Base-by-base conservation (phyloP, 53 echinoderm and acorn worm genomes). In the Arbacia lixula region DNA sequence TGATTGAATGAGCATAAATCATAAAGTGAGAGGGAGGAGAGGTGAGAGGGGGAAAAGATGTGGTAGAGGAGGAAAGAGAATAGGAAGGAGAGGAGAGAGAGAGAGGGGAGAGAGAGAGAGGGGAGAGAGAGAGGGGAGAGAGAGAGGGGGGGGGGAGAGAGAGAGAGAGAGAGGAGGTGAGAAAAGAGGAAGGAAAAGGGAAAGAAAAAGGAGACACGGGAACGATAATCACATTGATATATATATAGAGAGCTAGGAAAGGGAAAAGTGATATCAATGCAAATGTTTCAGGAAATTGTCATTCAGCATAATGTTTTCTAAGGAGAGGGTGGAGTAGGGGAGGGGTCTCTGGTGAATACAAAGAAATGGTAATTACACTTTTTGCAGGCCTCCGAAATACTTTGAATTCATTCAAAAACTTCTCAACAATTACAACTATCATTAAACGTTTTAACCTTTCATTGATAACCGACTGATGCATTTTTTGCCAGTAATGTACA, bases 21-120 rank as follows among this genome's bases (percentile, higher is more conserved):
- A 38, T 28, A 69, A 25, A 53, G 68, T 24, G 37, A 66, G 26
- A 52, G 49, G 22, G 32, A 68, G 40, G 20, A 40, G 50, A 35
- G 21, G 21, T 26, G 9, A 68, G 35, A 34, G 68, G 28, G 6
- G 14, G 29, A 32, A 33, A 33, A 8, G 68, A 8, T 26, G 78
- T 26, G 25, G 43, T 38, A 39, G 67, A 19, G 28, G 50, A 28
- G 29, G 83, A 50, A n/a, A n/a, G 39, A 65, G 58, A 68, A 65
- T 14, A 40, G 40, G 21, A 67, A 5, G 0, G 22, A 20, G 21
- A 21, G 24, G 6, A 19, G 27, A 43, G 27, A 43, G 29, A 66
- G 4, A 32, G 35, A 46, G 20, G 19, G 26, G 33, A 29, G 11
- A 8, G 14, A 46, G 6, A 43, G 21, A 43, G 43, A 12, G 27